A percentile compares a stretch with the other conserved stretches of the same genome.
Conservation (phyloP, 2,888 invertebrate species). For the Caenorhabditis auriculariae region DNA sequence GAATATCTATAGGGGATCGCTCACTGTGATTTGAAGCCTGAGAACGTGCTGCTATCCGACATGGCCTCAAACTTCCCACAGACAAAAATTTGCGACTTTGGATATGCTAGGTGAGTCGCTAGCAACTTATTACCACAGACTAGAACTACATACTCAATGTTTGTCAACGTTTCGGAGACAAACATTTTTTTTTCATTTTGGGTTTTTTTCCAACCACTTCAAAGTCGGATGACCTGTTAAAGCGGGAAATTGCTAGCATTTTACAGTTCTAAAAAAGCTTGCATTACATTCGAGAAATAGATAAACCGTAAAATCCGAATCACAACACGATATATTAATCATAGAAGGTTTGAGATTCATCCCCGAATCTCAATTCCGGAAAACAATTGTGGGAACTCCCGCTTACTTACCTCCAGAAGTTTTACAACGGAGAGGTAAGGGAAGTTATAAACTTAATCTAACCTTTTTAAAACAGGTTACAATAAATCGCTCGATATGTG, state of each 20-base stretch:
- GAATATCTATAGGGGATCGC: slow-evolving; percentile 76
- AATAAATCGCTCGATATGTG: slow-evolving; percentile 99
- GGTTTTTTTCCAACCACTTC: no score
- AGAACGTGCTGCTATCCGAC: slow-evolving; percentile 62
- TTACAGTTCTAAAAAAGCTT: no score
- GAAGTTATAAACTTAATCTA: not conserved
- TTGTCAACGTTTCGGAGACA: no score
- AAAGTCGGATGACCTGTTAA: not conserved
- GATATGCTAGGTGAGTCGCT: slow-evolving; percentile 63
- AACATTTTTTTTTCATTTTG: no score
- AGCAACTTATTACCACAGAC: no score
- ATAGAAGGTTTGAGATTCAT: slow-evolving; percentile 23
- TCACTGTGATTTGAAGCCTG: slow-evolving; percentile 62
- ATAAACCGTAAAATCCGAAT: no score
- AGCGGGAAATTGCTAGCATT: no score
- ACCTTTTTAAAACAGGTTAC: slow-evolving; percentile 74
- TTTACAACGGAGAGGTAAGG: slow-evolving; percentile 81
- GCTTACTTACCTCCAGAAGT: slow-evolving; percentile 86
- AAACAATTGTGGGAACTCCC: slow-evolving; percentile 63
- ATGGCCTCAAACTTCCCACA: slow-evolving; percentile 60
- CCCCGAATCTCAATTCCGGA: slow-evolving; percentile 53
- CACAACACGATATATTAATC: no score
- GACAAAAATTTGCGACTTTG: slow-evolving; percentile 64
- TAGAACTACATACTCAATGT: no score
- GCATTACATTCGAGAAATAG: no score